A percentile compares a stretch with the other conserved stretches of the same genome.
These are phyloP conservation scores for Leptosomus discolor DNA, from an alignment of 2,113 vertebrate species.

Conservation along the genomic window DNA sequence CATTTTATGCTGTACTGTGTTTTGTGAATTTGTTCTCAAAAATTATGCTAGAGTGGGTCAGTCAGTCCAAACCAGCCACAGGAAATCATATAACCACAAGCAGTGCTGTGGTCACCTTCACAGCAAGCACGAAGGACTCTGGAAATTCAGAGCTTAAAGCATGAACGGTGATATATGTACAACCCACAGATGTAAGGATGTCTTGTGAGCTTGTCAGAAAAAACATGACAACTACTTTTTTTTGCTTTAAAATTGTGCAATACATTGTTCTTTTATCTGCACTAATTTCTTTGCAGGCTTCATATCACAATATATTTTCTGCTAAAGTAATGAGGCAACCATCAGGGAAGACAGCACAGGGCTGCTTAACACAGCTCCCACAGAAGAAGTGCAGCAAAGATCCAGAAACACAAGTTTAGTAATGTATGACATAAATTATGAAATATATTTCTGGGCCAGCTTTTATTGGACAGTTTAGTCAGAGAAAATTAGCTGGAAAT, in stretches of 20 bases:
- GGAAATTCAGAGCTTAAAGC: neutral
- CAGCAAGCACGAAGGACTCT: neutral
- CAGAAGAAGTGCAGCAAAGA: neutral
- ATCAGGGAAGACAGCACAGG: neutral
- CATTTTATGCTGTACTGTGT: neutral
- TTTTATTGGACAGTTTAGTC: neutral
- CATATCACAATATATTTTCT: neutral
- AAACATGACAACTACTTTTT: neutral
- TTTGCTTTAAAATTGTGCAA: neutral
- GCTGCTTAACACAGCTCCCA: neutral
- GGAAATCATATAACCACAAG: neutral
- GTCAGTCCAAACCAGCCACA: neutral
- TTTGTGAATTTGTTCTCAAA: neutral
- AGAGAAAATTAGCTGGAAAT: neutral
- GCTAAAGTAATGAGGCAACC: neutral
- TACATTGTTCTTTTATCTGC: neutral
- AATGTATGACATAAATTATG: neutral
- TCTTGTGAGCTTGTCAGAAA: neutral
- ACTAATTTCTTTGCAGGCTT: neutral
- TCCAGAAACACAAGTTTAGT: neutral
- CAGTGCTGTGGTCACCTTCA: neutral
- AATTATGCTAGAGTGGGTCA: neutral
- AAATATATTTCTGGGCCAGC: neutral
- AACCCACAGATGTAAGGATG: neutral
- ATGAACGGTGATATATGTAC: neutral